Base-by-base conservation (phyloP, 1,140 invertebrate genomes). In the Drosophila dunni region DNA sequence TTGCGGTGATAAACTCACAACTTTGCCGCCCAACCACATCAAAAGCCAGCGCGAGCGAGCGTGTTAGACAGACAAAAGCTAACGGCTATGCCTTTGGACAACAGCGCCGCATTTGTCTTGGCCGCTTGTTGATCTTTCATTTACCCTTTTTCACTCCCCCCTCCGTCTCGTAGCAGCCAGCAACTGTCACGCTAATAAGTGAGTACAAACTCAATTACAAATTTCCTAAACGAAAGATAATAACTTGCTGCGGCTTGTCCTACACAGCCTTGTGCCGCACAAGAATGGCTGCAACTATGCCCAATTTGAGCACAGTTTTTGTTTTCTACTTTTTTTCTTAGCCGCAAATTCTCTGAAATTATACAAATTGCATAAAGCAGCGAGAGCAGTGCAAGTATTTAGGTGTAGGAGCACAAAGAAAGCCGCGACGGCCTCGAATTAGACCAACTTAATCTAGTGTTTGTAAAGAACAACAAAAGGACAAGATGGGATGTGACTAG, bases 11-110 rank as follows among this genome's bases (percentile, higher is more conserved):
- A 63, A 61, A 85, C 80, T 84, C 46, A 64, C 78, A 78, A 72
- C 74, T 77, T 85, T 82, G 63, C 70, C 50, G 46, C 51, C 51
- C 81, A 67, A 88, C 83, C 83, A 79, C 83, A 88, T 89, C 83
- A 88, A 88, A 88, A 29, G 24, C 24, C 24, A 29, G 24, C 24
- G 83, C 70, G 67, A 45, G 66, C 51, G 33, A 34, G 45, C 7
- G 13, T 15, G 13, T 33, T 64, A 76, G 80, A 38, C 75, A 72
- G 71, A 73, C 79, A 79, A 77, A 81, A 86, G 79, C 75, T 86
- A 75, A 70, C 78, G 60, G 79, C 79, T 76, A 50, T 64, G 50
- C 67, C 57, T 45, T 46, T 62, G 62, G 46, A 60, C 58, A 51
- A 51, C 15, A 53, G 66, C 57, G 20, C 1, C 44, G 53, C 36